Evolutionary conservation across 2,113 vertebrate genomes (phyloP).

Genomic region (Motacilla alba): DNA sequence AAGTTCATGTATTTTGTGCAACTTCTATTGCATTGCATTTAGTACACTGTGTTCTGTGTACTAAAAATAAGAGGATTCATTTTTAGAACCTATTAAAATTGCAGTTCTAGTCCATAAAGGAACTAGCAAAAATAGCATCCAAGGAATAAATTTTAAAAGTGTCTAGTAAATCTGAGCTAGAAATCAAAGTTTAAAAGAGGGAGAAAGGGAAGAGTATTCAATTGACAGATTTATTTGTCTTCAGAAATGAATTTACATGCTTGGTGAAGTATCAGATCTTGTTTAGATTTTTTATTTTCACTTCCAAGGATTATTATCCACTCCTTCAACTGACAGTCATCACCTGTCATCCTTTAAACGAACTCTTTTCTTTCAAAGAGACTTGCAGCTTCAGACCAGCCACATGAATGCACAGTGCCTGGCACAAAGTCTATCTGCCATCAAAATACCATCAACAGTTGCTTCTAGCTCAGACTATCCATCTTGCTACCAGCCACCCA

Average conservation of each 20-base stretch:
- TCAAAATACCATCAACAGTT: not conserved
- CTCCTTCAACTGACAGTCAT: not conserved
- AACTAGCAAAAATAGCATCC: slow-evolving; percentile 37
- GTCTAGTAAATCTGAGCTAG: slow-evolving; percentile 13
- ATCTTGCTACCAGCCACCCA: not conserved
- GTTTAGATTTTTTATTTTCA: not conserved
- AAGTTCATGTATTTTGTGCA: not conserved
- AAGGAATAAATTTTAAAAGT: slow-evolving; percentile 7
- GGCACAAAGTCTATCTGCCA: not conserved
- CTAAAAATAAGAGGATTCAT: slow-evolving; percentile 19
- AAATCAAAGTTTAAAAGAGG: not conserved
- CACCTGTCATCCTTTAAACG: not conserved
- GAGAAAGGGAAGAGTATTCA: not conserved
- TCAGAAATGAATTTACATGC: not conserved
- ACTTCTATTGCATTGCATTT: not conserved
- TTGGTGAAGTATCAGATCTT: not conserved
- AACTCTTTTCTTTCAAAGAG: not conserved
- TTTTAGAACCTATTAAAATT: slow-evolving; percentile 46
- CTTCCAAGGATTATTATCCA: not conserved
- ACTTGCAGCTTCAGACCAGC: not conserved
- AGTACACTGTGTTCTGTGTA: slow-evolving; percentile 24
- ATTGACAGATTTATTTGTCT: not conserved
- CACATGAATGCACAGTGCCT: not conserved
- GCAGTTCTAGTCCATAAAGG: slow-evolving; percentile 22
- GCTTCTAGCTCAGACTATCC: not conserved